Evolutionary conservation across 2,888 invertebrate species (phyloP).

Genomic region (Cerastoderma edule): DNA sequence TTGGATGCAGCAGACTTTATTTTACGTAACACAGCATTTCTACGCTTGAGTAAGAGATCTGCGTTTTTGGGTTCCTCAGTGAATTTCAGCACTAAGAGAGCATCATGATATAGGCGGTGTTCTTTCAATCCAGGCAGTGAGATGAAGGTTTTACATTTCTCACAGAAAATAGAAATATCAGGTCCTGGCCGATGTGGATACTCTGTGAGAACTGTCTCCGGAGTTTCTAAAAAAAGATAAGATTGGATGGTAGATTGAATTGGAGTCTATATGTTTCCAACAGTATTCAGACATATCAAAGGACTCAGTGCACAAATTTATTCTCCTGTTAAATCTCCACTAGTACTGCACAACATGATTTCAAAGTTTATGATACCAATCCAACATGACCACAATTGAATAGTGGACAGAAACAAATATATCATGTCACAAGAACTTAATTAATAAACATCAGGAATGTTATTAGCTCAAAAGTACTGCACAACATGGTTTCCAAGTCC

Average conservation of each 20-base stretch:
- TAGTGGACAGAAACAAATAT: too few species aligned
- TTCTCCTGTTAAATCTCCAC: background rate
- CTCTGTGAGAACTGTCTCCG: conserved; percentile 73
- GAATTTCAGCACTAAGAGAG: conserved; percentile 66
- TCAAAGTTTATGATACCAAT: background rate
- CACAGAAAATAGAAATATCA: conserved; percentile 77
- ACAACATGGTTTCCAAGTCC: too few species aligned
- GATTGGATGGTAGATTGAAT: background rate
- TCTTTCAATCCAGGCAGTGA: conserved; percentile 70
- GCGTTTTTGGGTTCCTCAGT: conserved; percentile 66
- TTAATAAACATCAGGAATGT: too few species aligned
- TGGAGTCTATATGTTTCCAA: too few species aligned
- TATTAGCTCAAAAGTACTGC: too few species aligned
- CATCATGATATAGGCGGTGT: conserved; percentile 78
- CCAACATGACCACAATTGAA: background rate
- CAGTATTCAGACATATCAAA: too few species aligned
- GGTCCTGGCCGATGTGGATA: conserved; percentile 64
- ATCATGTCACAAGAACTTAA: too few species aligned
- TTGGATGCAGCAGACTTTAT: conserved; percentile 59
- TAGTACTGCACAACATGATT: background rate
- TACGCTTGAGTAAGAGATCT: conserved; percentile 69
- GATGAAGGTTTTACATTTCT: conserved; percentile 72
- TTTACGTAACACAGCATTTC: conserved; percentile 71
- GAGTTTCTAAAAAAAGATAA: conserved; percentile 69
- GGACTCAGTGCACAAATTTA: too few species aligned